phyloP scores from a whole-genome alignment of 1,140 invertebrate genomes.

The Asbolus verrucosus region DNA sequence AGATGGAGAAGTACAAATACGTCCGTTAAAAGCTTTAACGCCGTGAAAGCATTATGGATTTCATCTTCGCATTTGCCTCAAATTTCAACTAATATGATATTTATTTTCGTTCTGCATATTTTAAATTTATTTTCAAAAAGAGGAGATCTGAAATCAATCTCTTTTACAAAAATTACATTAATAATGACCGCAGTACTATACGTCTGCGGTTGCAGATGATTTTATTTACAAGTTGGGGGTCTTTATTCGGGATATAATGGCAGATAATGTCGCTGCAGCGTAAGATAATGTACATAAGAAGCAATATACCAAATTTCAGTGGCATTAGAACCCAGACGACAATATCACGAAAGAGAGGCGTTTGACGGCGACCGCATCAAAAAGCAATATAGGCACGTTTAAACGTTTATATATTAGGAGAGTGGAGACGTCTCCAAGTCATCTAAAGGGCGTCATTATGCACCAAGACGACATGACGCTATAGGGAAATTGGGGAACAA shows the following conservation, averaged over 20 bases:
- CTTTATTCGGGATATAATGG: slow-evolving; percentile 17
- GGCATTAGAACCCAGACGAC: slow-evolving; percentile 33
- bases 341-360: slow-evolving; percentile 33
- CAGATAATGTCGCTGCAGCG: slow-evolving; percentile 13
- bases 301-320: slow-evolving; percentile 29
- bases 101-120: background rate
- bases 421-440: slow-evolving; percentile 34
- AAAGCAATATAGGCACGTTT: slow-evolving; percentile 55
- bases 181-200: no score
- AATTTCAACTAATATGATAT: slow-evolving; percentile 7
- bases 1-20: slow-evolving; percentile 10
- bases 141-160: no score
- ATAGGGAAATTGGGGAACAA: slow-evolving; percentile 50
- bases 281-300: slow-evolving; percentile 34
- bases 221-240: no score
- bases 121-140: no score
- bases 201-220: background rate
- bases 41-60: slow-evolving; percentile 37
- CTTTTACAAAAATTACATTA: no score
- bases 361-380: slow-evolving; percentile 51
- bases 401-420: slow-evolving; percentile 51
- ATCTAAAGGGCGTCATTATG: slow-evolving; percentile 49
- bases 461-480: slow-evolving; percentile 26
- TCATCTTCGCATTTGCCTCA: slow-evolving; percentile 13
- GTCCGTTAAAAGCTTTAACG: slow-evolving; percentile 18